A percentile compares a stretch with the other conserved stretches of the same genome.
These are phyloP conservation scores for Agrenia bidenticulata DNA, from an alignment of 2,888 invertebrate genomes.

Conservation along the genomic window DNA sequence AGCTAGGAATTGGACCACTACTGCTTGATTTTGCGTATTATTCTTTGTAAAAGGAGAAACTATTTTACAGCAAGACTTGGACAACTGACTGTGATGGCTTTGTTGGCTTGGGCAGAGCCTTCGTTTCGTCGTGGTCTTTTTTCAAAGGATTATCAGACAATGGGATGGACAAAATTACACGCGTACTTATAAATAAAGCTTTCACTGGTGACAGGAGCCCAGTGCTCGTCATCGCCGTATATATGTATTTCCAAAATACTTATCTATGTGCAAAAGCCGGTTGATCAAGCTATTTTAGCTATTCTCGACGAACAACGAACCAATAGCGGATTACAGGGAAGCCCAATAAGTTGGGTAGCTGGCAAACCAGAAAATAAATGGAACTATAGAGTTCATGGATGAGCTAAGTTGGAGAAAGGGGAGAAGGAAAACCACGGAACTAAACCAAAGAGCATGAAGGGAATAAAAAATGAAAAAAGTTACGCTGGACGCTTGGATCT, in stretches of 20 bases:
- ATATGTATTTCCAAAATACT: too few species aligned
- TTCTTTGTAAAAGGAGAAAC: too few species aligned
- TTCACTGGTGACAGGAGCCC: conserved; percentile 2
- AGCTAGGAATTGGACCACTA: too few species aligned
- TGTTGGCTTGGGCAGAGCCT: too few species aligned
- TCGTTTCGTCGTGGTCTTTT: too few species aligned
- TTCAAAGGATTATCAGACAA: too few species aligned
- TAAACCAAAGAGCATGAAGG: background rate
- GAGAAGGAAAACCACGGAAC: conserved; percentile 3
- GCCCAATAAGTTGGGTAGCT: conserved; percentile 4
- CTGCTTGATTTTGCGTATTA: too few species aligned
- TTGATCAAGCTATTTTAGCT: background rate
- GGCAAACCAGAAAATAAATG: conserved; percentile 5
- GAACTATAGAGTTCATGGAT: conserved; percentile 7
- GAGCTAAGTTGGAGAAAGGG: conserved; percentile 4
- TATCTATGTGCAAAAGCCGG: background rate
- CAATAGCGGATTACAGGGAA: conserved; percentile 5
- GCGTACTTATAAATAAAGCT: conserved; percentile 8
- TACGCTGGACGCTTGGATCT: too few species aligned
- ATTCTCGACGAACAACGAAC: background rate
- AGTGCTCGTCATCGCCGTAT: too few species aligned
- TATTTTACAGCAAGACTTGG: too few species aligned
- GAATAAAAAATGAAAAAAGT: background rate
- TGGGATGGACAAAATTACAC: background rate
- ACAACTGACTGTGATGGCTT: too few species aligned